Evolutionary conservation across 2,797 vertebrate genomes (phyloP).

Genomic region (Gymnopithys bicolor): DNA sequence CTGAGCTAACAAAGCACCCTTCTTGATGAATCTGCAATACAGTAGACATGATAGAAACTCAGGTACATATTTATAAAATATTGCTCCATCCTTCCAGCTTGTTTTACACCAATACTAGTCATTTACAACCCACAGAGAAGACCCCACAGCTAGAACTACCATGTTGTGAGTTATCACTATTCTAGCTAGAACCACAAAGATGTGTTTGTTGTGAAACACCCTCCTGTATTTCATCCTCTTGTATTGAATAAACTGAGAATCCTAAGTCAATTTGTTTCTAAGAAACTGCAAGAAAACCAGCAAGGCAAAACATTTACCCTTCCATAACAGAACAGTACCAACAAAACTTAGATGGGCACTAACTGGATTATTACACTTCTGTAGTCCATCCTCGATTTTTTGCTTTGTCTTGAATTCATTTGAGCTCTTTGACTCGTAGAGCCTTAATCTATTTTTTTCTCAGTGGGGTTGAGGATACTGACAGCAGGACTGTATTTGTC

Average conservation of each 20-base stretch:
- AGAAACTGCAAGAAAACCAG: background rate
- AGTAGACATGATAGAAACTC: background rate
- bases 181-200: background rate
- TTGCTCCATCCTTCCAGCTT: background rate
- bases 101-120: background rate
- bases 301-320: background rate
- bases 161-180: background rate
- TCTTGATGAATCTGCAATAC: background rate
- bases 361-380: background rate
- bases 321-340: background rate
- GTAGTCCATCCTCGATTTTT: background rate
- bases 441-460: background rate
- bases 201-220: background rate
- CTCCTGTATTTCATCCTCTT: background rate
- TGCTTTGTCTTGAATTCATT: background rate
- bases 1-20: background rate
- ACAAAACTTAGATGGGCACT: background rate
- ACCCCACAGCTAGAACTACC: background rate
- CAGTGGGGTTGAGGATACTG: background rate
- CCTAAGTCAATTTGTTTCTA: background rate
- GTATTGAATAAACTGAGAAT: background rate
- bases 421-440: background rate
- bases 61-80: background rate
- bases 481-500: background rate
- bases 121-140: background rate